Conservation (phyloP, 2,113 vertebrate genomes). For the Monopterus albus region DNA sequence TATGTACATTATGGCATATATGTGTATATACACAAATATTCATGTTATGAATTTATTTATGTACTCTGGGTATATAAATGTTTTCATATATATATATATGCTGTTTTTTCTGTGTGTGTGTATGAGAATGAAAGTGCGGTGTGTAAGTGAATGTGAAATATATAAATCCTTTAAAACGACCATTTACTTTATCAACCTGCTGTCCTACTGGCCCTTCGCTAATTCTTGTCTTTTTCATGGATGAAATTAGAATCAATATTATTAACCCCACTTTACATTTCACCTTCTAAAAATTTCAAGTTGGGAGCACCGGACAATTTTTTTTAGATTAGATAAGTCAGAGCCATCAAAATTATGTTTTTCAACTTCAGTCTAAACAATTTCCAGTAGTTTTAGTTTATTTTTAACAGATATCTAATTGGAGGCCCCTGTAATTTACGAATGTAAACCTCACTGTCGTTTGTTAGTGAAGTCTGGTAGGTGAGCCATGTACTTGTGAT, state of each 20-base stretch:
- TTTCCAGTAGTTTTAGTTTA: too few relatives aligned
- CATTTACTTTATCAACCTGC: conserved; percentile 1
- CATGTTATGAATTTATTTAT: conserved; percentile 78
- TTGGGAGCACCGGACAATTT: background rate
- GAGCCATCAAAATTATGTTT: background rate
- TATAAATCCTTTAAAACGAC: conserved; percentile 12
- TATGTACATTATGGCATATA: conserved; percentile 78
- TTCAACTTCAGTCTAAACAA: too few relatives aligned
- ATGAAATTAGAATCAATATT: background rate
- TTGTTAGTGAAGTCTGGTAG: too few relatives aligned
- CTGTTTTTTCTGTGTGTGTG: conserved; percentile 70
- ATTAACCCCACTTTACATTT: background rate
- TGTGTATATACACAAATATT: conserved; percentile 80
- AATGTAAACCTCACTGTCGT: too few relatives aligned
- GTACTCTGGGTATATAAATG: conserved; percentile 81
- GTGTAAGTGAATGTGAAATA: conserved; percentile 20
- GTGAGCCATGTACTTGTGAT: too few relatives aligned
- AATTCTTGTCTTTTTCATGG: background rate
- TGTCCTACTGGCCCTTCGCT: conserved; percentile 20
- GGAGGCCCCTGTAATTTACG: background rate
- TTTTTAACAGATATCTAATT: background rate
- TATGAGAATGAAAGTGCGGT: conserved; percentile 14
- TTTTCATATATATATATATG: conserved; percentile 81
- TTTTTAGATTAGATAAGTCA: background rate
- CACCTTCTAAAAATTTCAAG: background rate